phyloP scores from a whole-genome alignment of 1,140 invertebrate species.

The Calliopsis andreniformis region DNA sequence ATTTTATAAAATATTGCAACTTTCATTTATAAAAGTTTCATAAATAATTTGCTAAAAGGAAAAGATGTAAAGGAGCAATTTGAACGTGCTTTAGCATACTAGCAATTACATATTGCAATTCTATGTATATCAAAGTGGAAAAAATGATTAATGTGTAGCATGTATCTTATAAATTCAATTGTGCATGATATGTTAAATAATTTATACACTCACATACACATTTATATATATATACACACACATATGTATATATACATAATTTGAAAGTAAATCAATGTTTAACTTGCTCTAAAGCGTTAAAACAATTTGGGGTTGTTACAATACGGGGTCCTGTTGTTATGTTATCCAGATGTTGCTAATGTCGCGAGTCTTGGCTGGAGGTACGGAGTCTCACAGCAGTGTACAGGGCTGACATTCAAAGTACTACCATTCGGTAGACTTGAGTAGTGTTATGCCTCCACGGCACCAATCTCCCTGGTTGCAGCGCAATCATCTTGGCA shows the following conservation, averaged over 20 bases:
- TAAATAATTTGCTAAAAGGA: slow-evolving; percentile 4
- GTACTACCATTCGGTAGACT: slow-evolving; percentile 78
- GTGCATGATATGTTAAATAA: slow-evolving; percentile 64
- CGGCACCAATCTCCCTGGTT: slow-evolving; percentile 73
- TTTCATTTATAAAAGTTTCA: slow-evolving; percentile 27
- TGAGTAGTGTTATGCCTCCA: slow-evolving; percentile 79
- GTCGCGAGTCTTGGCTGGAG: slow-evolving; percentile 74
- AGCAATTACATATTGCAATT: slow-evolving; percentile 16
- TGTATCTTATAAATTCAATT: slow-evolving; percentile 60
- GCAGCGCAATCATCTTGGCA: slow-evolving; percentile 74
- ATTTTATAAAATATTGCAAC: slow-evolving; percentile 22
- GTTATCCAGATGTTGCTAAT: slow-evolving; percentile 79
- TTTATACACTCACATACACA: slow-evolving; percentile 29
- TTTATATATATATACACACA: slow-evolving; percentile 33
- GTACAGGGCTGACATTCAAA: slow-evolving; percentile 79
- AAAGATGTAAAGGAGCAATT: slow-evolving; percentile 42
- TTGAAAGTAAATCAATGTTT: slow-evolving; percentile 57
- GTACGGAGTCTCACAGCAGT: slow-evolving; percentile 72
- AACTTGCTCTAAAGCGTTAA: slow-evolving; percentile 61
- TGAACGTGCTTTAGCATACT: slow-evolving; percentile 34
- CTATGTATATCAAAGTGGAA: slow-evolving; percentile 21
- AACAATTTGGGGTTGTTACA: slow-evolving; percentile 69
- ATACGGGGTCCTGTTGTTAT: slow-evolving; percentile 72
- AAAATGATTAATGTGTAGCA: slow-evolving; percentile 40
- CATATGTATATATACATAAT: slow-evolving; percentile 40